phyloP scores from a whole-genome alignment of 2,113 vertebrate genomes.

The Mustela lutreola region DNA sequence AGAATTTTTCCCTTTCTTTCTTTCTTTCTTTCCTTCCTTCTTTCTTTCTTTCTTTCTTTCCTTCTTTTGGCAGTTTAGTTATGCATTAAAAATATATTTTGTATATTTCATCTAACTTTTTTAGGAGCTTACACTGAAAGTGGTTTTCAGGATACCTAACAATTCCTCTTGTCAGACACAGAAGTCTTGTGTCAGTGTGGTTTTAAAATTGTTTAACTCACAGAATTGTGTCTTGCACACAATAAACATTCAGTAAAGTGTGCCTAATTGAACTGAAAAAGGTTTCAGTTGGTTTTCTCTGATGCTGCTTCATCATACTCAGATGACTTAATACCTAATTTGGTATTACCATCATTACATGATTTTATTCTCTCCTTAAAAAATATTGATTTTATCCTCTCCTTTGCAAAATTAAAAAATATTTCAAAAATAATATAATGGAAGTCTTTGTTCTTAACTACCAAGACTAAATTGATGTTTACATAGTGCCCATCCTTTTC shows the following conservation, averaged over 20 bases:
- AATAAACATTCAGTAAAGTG: background rate
- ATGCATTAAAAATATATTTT: conserved; percentile 37
- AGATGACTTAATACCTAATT: background rate
- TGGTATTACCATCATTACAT: background rate
- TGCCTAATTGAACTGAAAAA: background rate
- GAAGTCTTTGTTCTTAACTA: background rate
- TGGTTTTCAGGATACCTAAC: background rate
- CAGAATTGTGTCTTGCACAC: background rate
- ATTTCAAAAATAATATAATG: conserved; percentile 29
- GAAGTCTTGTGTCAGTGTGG: background rate
- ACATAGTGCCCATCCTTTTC: background rate
- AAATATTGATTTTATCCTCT: background rate
- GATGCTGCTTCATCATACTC: background rate
- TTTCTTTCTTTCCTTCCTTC: accelerated
- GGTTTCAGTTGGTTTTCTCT: background rate
- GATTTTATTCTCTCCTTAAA: background rate
- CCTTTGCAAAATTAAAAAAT: background rate
- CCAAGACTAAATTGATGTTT: background rate
- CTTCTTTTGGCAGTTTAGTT: background rate
- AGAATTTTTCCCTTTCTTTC: background rate
- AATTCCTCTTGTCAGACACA: background rate
- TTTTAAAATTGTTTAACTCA: conserved; percentile 55
- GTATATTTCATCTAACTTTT: background rate
- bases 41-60: background rate
- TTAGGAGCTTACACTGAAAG: background rate